Conservation (phyloP, 2,797 vertebrate species). For the Pseudochirops corinnae region DNA sequence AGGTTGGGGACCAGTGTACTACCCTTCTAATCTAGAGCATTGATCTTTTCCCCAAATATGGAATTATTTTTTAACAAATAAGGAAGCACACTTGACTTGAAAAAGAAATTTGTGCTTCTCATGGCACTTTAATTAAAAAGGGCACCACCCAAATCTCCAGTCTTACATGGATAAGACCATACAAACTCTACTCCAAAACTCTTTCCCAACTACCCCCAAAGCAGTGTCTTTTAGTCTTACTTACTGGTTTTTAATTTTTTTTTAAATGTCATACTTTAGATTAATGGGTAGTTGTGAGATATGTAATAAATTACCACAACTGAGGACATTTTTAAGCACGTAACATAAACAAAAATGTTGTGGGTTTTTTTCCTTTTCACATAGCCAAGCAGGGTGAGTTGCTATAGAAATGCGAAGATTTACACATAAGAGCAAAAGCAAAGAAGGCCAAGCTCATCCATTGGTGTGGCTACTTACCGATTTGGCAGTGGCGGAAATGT, state of each 20-base stretch:
- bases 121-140: not conserved
- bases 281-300: constrained; percentile 69
- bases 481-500: constrained; percentile 98
- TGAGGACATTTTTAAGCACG: constrained; percentile 66
- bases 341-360: constrained; percentile 50
- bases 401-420: constrained; percentile 81
- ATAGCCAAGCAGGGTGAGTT: constrained; percentile 48
- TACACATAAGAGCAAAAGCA: constrained; percentile 71
- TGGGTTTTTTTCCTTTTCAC: constrained; percentile 35
- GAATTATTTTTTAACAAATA: not conserved
- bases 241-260: constrained; percentile 72
- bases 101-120: not conserved
- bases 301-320: constrained; percentile 63
- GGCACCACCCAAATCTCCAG: not conserved
- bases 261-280: constrained; percentile 75
- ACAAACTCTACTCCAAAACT: constrained; percentile 70
- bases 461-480: constrained; percentile 91
- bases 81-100: not conserved
- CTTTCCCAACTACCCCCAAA: constrained; percentile 69
- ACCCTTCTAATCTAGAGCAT: not conserved
- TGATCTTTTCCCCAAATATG: not conserved
- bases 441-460: constrained; percentile 82
- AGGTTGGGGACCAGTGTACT: not conserved
- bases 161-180: constrained; percentile 52
- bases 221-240: constrained; percentile 61